These are phyloP conservation scores for Gari tellinella DNA, from an alignment of 2,888 invertebrate genomes.

Conservation along the genomic window DNA sequence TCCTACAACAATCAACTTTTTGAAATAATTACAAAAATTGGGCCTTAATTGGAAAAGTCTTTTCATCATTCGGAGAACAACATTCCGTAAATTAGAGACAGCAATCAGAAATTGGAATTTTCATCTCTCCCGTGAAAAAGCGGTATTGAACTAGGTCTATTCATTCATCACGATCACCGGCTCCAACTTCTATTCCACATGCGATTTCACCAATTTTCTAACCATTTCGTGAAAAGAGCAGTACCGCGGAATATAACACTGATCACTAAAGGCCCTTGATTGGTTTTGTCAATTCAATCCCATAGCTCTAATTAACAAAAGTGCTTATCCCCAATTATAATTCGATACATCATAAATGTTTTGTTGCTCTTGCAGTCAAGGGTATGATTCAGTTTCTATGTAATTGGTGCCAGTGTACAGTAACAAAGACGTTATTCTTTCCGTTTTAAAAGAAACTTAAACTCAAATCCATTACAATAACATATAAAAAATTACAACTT, in stretches of 20 bases:
- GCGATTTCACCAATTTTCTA: constrained; percentile 54
- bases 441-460: too few relatives aligned
- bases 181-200: constrained; percentile 9
- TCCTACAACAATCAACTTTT: constrained; percentile 53
- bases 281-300: constrained; percentile 40
- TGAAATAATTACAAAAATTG: constrained; percentile 58
- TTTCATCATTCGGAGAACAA: constrained; percentile 46
- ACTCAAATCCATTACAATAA: too few relatives aligned
- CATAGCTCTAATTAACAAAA: constrained; percentile 52
- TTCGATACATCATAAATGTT: constrained; percentile 55
- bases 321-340: constrained; percentile 58
- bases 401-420: constrained; percentile 48
- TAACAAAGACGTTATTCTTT: too few relatives aligned
- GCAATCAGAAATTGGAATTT: constrained; percentile 50
- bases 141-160: not conserved
- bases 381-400: constrained; percentile 43
- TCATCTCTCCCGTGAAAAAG: constrained; percentile 10
- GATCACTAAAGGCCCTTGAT: constrained; percentile 41
- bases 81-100: constrained; percentile 50
- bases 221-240: constrained; percentile 47
- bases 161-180: too few relatives aligned
- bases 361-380: constrained; percentile 39
- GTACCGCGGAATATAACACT: constrained; percentile 40
- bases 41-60: constrained; percentile 50
- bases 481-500: too few relatives aligned